Evolutionary conservation across 2,797 vertebrate species (phyloP).

Genomic region (Enteromius mattozi): DNA sequence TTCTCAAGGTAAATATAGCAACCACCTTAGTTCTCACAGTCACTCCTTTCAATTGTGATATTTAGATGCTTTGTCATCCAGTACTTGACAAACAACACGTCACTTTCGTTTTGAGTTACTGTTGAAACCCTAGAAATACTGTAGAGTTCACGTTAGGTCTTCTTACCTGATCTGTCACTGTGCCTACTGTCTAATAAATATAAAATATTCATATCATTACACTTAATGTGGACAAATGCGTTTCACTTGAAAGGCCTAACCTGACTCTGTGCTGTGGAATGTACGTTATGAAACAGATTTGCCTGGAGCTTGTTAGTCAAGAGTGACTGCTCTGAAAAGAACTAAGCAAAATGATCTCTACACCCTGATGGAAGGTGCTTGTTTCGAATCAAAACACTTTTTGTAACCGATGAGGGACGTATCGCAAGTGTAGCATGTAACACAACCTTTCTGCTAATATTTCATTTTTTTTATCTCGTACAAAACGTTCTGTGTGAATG

Average conservation of each 20-base stretch:
- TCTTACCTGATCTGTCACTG: neutral
- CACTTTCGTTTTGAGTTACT: neutral
- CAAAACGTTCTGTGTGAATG: slow-evolving; percentile 13
- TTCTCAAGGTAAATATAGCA: slow-evolving; percentile 4
- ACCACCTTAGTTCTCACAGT: neutral
- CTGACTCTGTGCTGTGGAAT: slow-evolving; percentile 35
- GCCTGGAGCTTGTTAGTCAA: slow-evolving; percentile 46
- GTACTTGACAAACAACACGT: slow-evolving; percentile 22
- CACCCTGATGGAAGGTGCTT: neutral
- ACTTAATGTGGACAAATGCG: neutral
- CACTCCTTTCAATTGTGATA: neutral
- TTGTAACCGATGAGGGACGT: slow-evolving; percentile 17
- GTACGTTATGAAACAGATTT: slow-evolving; percentile 45
- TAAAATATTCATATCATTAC: neutral
- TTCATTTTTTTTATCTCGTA: neutral
- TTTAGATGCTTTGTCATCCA: neutral
- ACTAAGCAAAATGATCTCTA: slow-evolving; percentile 7
- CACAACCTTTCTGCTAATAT: neutral
- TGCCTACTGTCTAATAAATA: neutral
- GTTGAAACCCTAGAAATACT: neutral
- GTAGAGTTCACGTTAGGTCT: neutral
- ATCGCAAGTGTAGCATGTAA: slow-evolving; percentile 8
- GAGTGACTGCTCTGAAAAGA: slow-evolving; percentile 33
- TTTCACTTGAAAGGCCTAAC: slow-evolving; percentile 15
- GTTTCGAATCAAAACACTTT: slow-evolving; percentile 43